Evolutionary conservation across 2,113 vertebrate genomes (phyloP).

Genomic region (Eubucco bourcierii): DNA sequence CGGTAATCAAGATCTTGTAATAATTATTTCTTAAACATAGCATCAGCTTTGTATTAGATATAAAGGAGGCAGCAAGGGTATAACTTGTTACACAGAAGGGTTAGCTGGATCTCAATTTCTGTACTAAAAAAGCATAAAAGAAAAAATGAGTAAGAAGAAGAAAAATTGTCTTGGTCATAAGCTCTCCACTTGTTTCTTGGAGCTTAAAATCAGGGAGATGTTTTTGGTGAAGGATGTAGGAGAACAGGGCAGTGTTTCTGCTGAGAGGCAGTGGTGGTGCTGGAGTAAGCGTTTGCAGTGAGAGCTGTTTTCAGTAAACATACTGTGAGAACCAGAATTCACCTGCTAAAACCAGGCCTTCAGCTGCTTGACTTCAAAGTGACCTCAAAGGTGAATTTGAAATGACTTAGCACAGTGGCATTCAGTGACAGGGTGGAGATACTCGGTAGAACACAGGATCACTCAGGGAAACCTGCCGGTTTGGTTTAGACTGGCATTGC

Average conservation of each 20-base stretch:
- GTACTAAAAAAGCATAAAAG: not conserved
- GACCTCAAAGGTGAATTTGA: slow-evolving; percentile 44
- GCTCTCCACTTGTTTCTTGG: not conserved
- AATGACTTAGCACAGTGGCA: not conserved
- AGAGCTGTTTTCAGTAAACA: slow-evolving; percentile 28
- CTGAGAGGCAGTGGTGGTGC: not conserved
- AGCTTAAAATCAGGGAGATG: not conserved
- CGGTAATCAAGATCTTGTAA: not conserved
- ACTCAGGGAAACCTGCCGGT: not conserved
- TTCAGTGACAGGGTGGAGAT: not conserved
- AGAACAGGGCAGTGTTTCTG: not conserved
- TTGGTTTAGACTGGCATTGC: not conserved
- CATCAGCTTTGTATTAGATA: not conserved
- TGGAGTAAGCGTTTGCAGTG: not conserved
- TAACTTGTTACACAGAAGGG: not conserved
- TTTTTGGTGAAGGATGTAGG: not conserved
- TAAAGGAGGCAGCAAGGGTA: not conserved
- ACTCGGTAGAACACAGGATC: not conserved
- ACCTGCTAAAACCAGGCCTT: slow-evolving; percentile 41
- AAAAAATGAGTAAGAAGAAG: not conserved
- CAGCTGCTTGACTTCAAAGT: slow-evolving; percentile 52
- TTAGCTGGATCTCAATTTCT: not conserved
- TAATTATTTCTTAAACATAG: not conserved
- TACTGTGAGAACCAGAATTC: slow-evolving; percentile 41
- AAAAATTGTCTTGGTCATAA: not conserved